Conservation (phyloP, 1,140 invertebrate genomes). For the Mizuhopecten yessoensis region DNA sequence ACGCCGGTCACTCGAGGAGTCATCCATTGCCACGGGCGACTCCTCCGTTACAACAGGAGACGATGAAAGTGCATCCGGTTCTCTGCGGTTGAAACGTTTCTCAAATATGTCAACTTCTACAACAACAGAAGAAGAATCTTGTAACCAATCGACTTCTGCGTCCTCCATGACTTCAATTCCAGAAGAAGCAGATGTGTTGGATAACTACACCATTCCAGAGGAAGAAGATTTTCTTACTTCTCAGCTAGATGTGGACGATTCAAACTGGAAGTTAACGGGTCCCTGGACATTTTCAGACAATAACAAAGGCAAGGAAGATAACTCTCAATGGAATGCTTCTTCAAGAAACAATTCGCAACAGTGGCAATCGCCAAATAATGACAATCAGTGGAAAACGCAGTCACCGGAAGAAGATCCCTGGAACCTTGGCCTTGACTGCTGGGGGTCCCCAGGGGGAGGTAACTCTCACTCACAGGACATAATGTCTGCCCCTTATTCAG, state of each 20-base stretch:
- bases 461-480: slow-evolving; percentile 64
- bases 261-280: slow-evolving; percentile 43
- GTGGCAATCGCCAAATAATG: not conserved
- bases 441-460: slow-evolving; percentile 48
- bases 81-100: slow-evolving; percentile 63
- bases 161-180: slow-evolving; percentile 70
- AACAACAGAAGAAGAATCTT: slow-evolving; percentile 70
- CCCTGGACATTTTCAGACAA: not conserved
- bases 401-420: not conserved
- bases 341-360: not conserved
- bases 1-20: slow-evolving; percentile 65
- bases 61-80: slow-evolving; percentile 62
- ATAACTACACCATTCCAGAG: slow-evolving; percentile 39
- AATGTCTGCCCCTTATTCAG: slow-evolving; percentile 67
- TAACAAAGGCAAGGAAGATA: not conserved
- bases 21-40: slow-evolving; percentile 59
- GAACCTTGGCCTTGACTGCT: slow-evolving; percentile 44
- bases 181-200: slow-evolving; percentile 63
- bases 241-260: slow-evolving; percentile 38
- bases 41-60: not conserved
- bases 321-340: not conserved
- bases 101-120: slow-evolving; percentile 59
- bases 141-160: slow-evolving; percentile 64
- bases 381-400: not conserved
- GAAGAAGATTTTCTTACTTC: slow-evolving; percentile 45